Percentiles rank a stretch among this genome's conserved stretches.
Evolutionary conservation across 2,888 invertebrate genomes (phyloP).

Genomic region (Sclerodermus sp.): DNA sequence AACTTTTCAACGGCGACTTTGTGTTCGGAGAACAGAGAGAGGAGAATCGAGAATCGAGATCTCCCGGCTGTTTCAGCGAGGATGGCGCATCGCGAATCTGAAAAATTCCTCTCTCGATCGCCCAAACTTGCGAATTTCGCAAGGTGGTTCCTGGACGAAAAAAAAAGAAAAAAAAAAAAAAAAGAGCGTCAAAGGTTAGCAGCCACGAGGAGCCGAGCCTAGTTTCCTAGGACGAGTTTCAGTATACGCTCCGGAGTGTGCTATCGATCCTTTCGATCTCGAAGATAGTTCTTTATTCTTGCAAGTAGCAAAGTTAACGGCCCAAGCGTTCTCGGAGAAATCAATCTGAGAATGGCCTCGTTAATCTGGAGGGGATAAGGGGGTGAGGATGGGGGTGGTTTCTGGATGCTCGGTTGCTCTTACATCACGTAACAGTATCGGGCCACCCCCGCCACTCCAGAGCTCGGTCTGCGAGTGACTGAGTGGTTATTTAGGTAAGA

Average conservation of each 20-base stretch:
- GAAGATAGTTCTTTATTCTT: too few species aligned
- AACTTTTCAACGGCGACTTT: not conserved
- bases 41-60: too few species aligned
- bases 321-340: constrained; percentile 47
- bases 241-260: not conserved
- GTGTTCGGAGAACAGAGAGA: too few species aligned
- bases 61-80: too few species aligned
- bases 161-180: too few species aligned
- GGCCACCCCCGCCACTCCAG: constrained; percentile 22
- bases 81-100: too few species aligned
- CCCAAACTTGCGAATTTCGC: too few species aligned
- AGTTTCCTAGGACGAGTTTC: too few species aligned
- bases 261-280: not conserved
- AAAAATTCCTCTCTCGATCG: too few species aligned
- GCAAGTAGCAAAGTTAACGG: constrained; percentile 39
- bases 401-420: constrained; percentile 46
- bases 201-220: too few species aligned
- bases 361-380: constrained; percentile 47
- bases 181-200: too few species aligned
- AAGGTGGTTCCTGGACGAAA: too few species aligned
- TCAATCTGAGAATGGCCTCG: constrained; percentile 57
- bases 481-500: constrained; percentile 59
- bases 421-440: constrained; percentile 52
- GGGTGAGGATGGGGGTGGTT: constrained; percentile 26
- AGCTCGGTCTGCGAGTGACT: constrained; percentile 54